Conservation (phyloP, 2,113 vertebrate genomes). For the Enhydra lutris region DNA sequence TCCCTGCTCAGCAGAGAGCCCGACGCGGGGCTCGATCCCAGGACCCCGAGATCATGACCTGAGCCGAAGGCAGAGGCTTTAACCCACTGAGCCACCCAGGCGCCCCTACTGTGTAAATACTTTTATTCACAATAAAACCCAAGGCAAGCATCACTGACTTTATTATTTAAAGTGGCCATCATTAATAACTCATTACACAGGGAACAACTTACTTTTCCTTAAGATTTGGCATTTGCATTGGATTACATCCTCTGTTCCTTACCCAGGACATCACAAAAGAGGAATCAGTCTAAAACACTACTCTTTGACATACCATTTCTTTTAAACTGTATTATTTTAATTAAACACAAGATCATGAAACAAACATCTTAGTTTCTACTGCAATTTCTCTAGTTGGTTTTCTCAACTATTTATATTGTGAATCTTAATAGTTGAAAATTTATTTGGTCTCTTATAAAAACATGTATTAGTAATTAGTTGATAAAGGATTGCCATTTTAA, state of each 20-base stretch:
- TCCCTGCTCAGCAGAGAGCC: too few relatives aligned
- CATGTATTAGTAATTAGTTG: constrained; percentile 35
- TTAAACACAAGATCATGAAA: neutral
- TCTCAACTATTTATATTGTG: neutral
- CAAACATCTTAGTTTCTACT: neutral
- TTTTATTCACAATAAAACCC: neutral
- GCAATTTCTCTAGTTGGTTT: constrained; percentile 2
- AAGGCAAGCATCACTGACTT: constrained; percentile 13
- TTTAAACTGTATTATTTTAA: neutral
- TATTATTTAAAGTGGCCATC: neutral
- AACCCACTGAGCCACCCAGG: too few relatives aligned
- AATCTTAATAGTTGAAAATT: constrained; percentile 39
- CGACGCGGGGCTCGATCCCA: too few relatives aligned
- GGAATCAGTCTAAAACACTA: neutral
- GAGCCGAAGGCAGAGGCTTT: too few relatives aligned
- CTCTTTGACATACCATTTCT: neutral
- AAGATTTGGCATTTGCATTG: neutral
- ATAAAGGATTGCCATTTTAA: constrained; percentile 44
- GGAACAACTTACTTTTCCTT: neutral
- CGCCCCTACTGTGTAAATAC: neutral
- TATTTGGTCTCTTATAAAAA: constrained; percentile 8
- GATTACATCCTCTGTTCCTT: neutral
- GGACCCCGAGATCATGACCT: too few relatives aligned
- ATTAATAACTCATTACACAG: neutral
- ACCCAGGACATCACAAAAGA: neutral